Evolutionary conservation across 2,888 invertebrate genomes (phyloP).

Genomic region (Andrena haemorrhoa): DNA sequence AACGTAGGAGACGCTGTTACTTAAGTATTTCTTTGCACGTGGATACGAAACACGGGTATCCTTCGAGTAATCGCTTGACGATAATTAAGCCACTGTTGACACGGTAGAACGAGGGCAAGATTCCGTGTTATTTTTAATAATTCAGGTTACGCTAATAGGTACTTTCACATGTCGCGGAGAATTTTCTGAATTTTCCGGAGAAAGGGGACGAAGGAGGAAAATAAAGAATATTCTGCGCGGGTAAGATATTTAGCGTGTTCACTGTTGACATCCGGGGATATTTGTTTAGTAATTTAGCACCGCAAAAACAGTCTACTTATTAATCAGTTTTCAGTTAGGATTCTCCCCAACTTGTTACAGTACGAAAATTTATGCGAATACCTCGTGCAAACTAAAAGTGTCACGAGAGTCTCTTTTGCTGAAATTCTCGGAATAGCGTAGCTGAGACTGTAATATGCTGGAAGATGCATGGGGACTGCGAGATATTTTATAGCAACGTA

Average conservation of each 20-base stretch:
- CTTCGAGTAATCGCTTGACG: neutral
- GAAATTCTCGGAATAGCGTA: constrained; percentile 7
- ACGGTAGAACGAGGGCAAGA: neutral
- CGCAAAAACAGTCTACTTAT: neutral
- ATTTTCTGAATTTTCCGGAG: too few relatives aligned
- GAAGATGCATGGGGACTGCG: constrained; percentile 2
- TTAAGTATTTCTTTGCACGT: neutral
- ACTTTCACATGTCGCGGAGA: too few relatives aligned
- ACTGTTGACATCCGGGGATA: neutral
- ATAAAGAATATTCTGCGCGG: too few relatives aligned
- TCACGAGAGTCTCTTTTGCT: constrained; percentile 19
- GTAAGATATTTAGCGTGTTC: neutral
- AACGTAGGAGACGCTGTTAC: constrained; percentile 18
- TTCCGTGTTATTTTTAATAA: too few relatives aligned
- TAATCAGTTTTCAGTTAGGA: constrained; percentile 1
- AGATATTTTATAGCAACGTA: constrained; percentile 14
- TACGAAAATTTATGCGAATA: constrained; percentile 29
- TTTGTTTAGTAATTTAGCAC: neutral
- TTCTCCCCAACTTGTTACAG: neutral
- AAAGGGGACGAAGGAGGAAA: too few relatives aligned
- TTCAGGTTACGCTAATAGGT: too few relatives aligned
- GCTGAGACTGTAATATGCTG: constrained; percentile 7
- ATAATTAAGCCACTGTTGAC: neutral
- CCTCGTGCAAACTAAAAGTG: constrained; percentile 27
- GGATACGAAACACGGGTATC: neutral